A percentile compares a stretch with the other conserved stretches of the same genome.
Evolutionary conservation across 2,797 vertebrate species (phyloP).

Genomic region (Nannoperca australis): DNA sequence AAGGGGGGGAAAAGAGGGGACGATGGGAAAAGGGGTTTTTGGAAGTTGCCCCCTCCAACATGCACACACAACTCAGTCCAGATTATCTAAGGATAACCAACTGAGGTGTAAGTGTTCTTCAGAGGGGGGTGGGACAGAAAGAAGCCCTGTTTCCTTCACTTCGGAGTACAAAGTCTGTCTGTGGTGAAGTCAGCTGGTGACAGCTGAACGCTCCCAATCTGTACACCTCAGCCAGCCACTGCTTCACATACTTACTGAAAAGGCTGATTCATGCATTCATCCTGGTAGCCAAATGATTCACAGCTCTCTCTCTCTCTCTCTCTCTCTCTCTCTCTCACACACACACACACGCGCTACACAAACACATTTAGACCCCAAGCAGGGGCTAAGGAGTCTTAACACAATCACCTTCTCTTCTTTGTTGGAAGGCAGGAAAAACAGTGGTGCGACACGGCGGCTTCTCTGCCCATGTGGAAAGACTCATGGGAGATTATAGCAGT

Average conservation of each 20-base stretch:
- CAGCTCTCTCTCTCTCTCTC: conserved; percentile 46
- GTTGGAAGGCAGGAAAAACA: conserved; percentile 81
- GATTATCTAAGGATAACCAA: conserved; percentile 77
- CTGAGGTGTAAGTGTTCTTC: conserved; percentile 79
- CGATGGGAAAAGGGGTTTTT: conserved; percentile 57
- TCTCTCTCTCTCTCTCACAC: conserved; percentile 30
- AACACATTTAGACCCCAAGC: conserved; percentile 75
- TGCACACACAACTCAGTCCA: conserved; percentile 56
- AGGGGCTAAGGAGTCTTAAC: conserved; percentile 69
- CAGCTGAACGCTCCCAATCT: conserved; percentile 81
- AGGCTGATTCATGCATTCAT: conserved; percentile 84
- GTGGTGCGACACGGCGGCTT: conserved; percentile 77
- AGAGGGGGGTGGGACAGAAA: conserved; percentile 62
- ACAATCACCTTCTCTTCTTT: conserved; percentile 86
- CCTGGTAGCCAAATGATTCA: conserved; percentile 68
- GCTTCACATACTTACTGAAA: conserved; percentile 76
- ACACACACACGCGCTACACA: conserved; percentile 64
- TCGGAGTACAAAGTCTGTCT: conserved; percentile 80
- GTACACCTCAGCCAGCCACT: conserved; percentile 77
- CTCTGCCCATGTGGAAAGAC: conserved; percentile 80
- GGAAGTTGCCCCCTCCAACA: conserved; percentile 52
- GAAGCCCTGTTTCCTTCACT: conserved; percentile 71
- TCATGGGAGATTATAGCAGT: conserved; percentile 81
- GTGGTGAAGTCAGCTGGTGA: conserved; percentile 83
- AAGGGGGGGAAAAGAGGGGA: conserved; percentile 20